Conservation (phyloP, 2,797 vertebrate genomes). For the Benthosema pterotum region DNA sequence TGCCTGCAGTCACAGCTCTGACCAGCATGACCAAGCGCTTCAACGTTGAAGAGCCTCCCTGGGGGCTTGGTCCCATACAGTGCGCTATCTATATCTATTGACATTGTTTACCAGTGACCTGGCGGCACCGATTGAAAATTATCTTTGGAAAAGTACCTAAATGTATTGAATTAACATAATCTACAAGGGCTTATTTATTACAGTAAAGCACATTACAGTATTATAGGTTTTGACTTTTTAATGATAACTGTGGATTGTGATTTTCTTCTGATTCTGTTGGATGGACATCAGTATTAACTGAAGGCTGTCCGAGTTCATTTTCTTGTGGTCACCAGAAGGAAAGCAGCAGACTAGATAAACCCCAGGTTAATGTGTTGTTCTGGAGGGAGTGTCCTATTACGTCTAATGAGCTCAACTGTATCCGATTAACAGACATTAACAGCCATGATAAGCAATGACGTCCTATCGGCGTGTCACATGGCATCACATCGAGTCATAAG, state of each 20-base stretch:
- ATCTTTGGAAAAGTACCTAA: too few species aligned
- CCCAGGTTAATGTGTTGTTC: conserved; percentile 62
- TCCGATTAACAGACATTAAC: conserved; percentile 70
- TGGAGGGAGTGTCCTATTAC: conserved; percentile 65
- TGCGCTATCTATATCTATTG: too few species aligned
- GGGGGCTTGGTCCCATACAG: too few species aligned
- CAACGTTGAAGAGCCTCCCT: too few species aligned
- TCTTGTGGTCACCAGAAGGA: conserved; percentile 35
- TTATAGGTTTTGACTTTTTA: too few species aligned
- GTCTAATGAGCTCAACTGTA: conserved; percentile 62
- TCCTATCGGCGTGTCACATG: conserved; percentile 57
- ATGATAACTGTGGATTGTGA: too few species aligned
- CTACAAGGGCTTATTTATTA: background rate
- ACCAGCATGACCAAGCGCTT: too few species aligned
- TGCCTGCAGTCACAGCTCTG: too few species aligned
- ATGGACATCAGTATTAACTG: background rate
- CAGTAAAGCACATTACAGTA: too few species aligned
- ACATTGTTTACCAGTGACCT: too few species aligned
- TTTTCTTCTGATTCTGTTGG: too few species aligned
- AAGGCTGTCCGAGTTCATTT: conserved; percentile 10
- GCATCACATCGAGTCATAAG: conserved; percentile 52
- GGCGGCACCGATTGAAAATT: too few species aligned
- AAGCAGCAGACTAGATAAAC: conserved; percentile 55
- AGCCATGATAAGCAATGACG: conserved; percentile 64
- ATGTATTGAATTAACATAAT: background rate